phyloP scores from a whole-genome alignment of 2,797 vertebrate genomes.

The Harpagifer antarcticus region DNA sequence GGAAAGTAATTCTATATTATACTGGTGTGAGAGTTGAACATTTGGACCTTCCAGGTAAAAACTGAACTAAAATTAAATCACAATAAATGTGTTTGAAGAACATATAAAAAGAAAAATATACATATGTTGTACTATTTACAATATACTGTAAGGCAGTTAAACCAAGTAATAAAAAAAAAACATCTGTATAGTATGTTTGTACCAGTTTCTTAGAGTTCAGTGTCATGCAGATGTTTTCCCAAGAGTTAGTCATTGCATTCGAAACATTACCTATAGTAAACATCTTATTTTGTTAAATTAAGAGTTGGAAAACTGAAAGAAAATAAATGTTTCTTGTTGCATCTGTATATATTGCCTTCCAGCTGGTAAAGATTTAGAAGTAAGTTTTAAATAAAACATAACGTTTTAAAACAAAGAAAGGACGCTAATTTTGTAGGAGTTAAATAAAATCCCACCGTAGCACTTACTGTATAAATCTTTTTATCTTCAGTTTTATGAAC shows the following conservation, averaged over 20 bases:
- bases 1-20: background rate
- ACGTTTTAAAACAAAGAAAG: background rate
- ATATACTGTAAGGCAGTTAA: too few species aligned
- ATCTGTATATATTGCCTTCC: background rate
- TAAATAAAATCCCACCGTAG: background rate
- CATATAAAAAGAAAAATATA: background rate
- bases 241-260: background rate
- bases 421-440: background rate
- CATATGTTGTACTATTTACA: too few species aligned
- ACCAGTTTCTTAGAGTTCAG: background rate
- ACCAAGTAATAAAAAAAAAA: background rate
- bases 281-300: background rate
- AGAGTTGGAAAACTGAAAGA: background rate
- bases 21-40: background rate
- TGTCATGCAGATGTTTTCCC: background rate
- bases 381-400: background rate
- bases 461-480: background rate
- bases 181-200: background rate
- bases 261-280: background rate
- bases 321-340: background rate
- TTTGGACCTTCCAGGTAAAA: background rate
- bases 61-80: background rate
- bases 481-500: background rate
- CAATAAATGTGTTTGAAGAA: slow-evolving; percentile 11
- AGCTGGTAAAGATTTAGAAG: background rate